Percentiles rank a stretch among this genome's conserved stretches.
Conservation (phyloP, 2,888 invertebrate genomes). For the Watsonalla binaria region DNA sequence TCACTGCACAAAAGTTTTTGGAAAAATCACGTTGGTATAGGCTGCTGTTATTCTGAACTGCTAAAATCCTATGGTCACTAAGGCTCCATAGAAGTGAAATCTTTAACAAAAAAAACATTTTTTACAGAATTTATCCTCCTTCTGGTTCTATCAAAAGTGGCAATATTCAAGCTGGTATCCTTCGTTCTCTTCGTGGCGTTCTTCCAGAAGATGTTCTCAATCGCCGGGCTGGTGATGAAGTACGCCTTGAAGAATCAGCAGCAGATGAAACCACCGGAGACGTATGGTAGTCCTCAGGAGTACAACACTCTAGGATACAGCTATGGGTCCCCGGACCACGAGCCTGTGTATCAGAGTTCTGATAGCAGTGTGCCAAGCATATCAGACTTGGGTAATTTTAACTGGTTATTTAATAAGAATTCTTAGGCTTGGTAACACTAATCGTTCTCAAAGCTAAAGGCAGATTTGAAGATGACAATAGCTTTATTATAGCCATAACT, state of each 20-base stretch:
- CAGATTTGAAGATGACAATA: no score
- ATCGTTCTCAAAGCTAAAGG: no score
- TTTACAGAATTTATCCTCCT: conserved; percentile 54
- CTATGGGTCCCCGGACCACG: conserved; percentile 57
- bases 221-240: conserved; percentile 54
- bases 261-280: conserved; percentile 6
- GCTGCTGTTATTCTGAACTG: no score
- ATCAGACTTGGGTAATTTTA: conserved; percentile 46
- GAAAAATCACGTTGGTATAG: no score
- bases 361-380: conserved; percentile 37
- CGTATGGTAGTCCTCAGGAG: conserved; percentile 54
- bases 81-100: not conserved
- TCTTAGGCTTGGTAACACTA: not conserved
- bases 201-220: conserved; percentile 63
- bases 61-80: not conserved
- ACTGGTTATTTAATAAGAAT: conserved; percentile 54
- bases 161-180: conserved; percentile 54
- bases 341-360: conserved; percentile 26
- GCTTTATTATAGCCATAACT: no score
- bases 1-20: no score
- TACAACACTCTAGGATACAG: conserved; percentile 68
- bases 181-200: conserved; percentile 58
- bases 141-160: conserved; percentile 55
- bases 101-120: not conserved
- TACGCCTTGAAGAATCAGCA: conserved; percentile 50